Conservation (phyloP, 2,888 invertebrate species). For the Ametastegia equiseti region DNA sequence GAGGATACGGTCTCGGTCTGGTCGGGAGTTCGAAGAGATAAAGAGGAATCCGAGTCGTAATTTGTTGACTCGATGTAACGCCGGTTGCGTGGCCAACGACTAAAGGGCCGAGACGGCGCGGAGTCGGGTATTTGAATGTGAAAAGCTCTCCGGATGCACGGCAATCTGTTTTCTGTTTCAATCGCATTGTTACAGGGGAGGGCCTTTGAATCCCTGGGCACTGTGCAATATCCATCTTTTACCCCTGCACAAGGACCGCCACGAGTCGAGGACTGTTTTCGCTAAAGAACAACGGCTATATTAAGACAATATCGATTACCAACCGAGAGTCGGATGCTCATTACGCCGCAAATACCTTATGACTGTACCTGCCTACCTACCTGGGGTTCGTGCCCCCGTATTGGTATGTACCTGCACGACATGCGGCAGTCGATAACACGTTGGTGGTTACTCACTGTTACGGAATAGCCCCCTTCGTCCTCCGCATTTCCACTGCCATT, state of each 20-base stretch:
- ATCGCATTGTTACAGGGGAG: constrained; percentile 37
- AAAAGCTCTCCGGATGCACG: constrained; percentile 34
- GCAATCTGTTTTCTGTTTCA: constrained; percentile 41
- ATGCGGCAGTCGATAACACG: neutral
- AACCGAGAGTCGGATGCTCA: constrained; percentile 2
- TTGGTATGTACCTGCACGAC: neutral
- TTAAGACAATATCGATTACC: constrained; percentile 17
- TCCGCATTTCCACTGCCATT: neutral
- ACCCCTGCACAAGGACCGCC: neutral
- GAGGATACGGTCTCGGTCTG: neutral
- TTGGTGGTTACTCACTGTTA: neutral
- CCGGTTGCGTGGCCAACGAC: constrained; percentile 36
- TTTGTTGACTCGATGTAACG: constrained; percentile 44
- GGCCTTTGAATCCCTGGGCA: constrained; percentile 23
- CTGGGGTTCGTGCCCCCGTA: neutral
- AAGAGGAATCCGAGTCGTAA: neutral
- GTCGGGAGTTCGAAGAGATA: neutral
- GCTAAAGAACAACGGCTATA: neutral
- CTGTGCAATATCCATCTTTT: constrained; percentile 19
- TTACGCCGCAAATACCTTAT: constrained; percentile 3
- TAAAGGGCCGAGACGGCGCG: constrained; percentile 20
- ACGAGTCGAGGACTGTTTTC: neutral
- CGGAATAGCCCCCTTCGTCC: neutral
- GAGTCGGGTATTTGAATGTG: constrained; percentile 37
- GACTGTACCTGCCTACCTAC: too few species aligned